Evolutionary conservation across 1,140 invertebrate genomes (phyloP).

Genomic region (Meloidogyne chitwoodi): DNA sequence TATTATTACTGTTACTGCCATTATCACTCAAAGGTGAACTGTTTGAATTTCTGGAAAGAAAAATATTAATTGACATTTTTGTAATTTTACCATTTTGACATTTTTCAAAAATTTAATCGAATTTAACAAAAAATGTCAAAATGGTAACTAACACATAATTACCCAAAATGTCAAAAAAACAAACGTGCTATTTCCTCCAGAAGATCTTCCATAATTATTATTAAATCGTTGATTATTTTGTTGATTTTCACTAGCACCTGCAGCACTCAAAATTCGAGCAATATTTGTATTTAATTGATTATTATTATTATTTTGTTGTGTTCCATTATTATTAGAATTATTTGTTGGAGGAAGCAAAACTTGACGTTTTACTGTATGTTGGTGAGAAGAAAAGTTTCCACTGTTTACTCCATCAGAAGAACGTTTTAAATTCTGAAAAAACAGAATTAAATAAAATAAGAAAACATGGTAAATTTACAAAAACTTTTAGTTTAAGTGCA

Average conservation of each 20-base stretch:
- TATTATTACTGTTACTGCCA: neutral
- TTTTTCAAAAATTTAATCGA: neutral
- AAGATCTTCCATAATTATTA: neutral
- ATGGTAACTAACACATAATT: neutral
- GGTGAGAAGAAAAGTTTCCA: neutral
- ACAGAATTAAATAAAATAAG: neutral
- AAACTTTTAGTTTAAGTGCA: too few species aligned
- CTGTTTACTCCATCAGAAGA: constrained; percentile 12
- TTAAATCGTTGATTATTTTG: neutral
- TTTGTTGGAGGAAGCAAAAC: neutral
- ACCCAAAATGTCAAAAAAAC: neutral
- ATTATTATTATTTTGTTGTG: too few species aligned
- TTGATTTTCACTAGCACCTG: neutral
- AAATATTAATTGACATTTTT: neutral
- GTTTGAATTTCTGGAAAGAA: neutral
- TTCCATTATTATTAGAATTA: too few species aligned
- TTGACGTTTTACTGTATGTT: constrained; percentile 1
- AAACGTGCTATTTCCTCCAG: constrained; percentile 13
- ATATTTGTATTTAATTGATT: constrained; percentile 16
- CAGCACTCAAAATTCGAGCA: constrained; percentile 13
- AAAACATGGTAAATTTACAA: neutral
- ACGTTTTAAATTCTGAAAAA: constrained; percentile 32
- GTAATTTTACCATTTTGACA: neutral
- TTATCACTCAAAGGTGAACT: constrained; percentile 18
- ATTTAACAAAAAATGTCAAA: constrained; percentile 1